Conservation (phyloP, 1,140 invertebrate species). For the Rhynchophorus ferrugineus region DNA sequence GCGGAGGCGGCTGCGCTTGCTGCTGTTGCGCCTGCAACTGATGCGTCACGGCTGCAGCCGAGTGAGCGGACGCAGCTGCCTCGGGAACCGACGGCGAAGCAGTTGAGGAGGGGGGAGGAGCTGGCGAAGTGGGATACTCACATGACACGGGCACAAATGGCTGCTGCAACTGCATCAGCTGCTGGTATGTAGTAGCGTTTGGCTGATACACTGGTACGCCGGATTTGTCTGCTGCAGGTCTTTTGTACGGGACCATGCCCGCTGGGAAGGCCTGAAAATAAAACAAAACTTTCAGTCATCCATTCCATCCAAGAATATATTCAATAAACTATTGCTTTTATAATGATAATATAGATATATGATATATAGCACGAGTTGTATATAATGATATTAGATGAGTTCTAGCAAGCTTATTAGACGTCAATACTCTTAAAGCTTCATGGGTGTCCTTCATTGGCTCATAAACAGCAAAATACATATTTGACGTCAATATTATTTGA, state of each 20-base stretch:
- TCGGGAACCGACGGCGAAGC: slow-evolving; percentile 30
- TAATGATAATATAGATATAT: no score
- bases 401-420: no score
- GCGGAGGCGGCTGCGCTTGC: slow-evolving; percentile 28
- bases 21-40: slow-evolving; percentile 12
- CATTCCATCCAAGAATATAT: not conserved
- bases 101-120: slow-evolving; percentile 32
- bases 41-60: slow-evolving; percentile 5
- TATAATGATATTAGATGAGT: no score
- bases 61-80: slow-evolving; percentile 3
- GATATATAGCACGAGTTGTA: no score
- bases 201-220: slow-evolving; percentile 93
- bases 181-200: slow-evolving; percentile 83
- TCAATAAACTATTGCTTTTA: no score
- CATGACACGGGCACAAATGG: slow-evolving; percentile 88
- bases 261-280: slow-evolving; percentile 75
- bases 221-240: slow-evolving; percentile 89
- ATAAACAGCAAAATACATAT: no score
- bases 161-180: slow-evolving; percentile 91
- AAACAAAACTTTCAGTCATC: not conserved
- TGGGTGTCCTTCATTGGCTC: no score
- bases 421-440: no score
- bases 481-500: no score
- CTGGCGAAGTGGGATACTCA: slow-evolving; percentile 74
- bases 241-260: slow-evolving; percentile 89